A percentile compares a stretch with the other conserved stretches of the same genome.
Evolutionary conservation across 2,888 invertebrate species (phyloP).

Genomic region (Trichopria drosophilae): DNA sequence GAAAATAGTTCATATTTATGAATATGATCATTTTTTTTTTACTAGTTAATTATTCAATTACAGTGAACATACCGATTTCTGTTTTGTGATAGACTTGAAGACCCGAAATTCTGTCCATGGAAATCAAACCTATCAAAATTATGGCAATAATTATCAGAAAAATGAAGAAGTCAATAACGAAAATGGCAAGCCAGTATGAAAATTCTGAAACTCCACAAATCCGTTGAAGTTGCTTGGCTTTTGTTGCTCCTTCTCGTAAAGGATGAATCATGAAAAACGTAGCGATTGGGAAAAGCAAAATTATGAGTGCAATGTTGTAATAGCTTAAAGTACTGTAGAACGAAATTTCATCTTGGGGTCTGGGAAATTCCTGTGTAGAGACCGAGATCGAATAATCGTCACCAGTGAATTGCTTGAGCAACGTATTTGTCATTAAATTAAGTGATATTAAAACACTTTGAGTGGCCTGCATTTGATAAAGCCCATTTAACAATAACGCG

Average conservation of each 20-base stretch:
- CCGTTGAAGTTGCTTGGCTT: constrained; percentile 69
- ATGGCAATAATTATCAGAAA: constrained; percentile 47
- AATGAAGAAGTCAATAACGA: constrained; percentile 62
- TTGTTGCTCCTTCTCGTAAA: constrained; percentile 65
- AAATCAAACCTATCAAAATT: constrained; percentile 38
- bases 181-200: constrained; percentile 68
- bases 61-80: constrained; percentile 57
- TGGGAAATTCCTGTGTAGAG: constrained; percentile 44
- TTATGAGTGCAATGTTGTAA: constrained; percentile 40
- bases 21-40: not conserved
- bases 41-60: not conserved
- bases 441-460: constrained; percentile 63
- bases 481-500: constrained; percentile 45
- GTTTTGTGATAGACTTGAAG: constrained; percentile 45
- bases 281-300: constrained; percentile 40
- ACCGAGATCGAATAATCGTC: constrained; percentile 43
- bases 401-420: constrained; percentile 44
- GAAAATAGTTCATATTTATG: no score
- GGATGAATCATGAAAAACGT: constrained; percentile 66
- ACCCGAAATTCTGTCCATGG: constrained; percentile 43
- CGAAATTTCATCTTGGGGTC: constrained; percentile 13
- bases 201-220: constrained; percentile 67
- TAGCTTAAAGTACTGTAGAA: no score
- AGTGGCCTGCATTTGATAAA: constrained; percentile 61
- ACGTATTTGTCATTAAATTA: constrained; percentile 60